Conservation (phyloP, 2,797 vertebrate species). For the Anabacerthia variegaticeps region DNA sequence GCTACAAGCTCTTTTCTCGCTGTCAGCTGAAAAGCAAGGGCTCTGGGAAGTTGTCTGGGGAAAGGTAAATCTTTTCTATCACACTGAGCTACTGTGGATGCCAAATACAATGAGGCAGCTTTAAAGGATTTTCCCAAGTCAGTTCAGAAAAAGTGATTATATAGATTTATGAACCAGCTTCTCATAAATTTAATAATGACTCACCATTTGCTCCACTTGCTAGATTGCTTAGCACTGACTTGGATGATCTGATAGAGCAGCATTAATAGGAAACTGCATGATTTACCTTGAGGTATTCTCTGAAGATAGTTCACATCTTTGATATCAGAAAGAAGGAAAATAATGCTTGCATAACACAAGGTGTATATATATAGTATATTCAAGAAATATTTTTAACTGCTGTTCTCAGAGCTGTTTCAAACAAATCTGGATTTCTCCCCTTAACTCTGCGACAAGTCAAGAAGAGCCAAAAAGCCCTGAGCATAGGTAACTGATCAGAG, state of each 20-base stretch:
- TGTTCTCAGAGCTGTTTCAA: background rate
- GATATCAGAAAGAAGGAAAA: conserved; percentile 22
- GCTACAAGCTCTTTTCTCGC: background rate
- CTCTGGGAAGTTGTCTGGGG: conserved; percentile 33
- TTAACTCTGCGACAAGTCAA: background rate
- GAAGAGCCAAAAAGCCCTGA: background rate
- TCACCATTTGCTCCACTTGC: conserved; percentile 37
- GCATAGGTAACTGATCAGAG: background rate
- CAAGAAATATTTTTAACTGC: background rate
- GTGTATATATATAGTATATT: background rate
- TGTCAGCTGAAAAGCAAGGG: conserved; percentile 44
- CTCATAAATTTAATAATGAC: conserved; percentile 61
- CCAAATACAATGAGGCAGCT: conserved; percentile 48
- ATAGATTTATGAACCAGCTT: conserved; percentile 55
- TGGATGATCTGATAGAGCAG: background rate
- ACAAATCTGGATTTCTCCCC: background rate
- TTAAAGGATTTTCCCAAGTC: conserved; percentile 65
- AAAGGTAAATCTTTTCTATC: conserved; percentile 63
- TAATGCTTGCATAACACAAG: background rate
- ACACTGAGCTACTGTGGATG: conserved; percentile 43
- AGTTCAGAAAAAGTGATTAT: conserved; percentile 63
- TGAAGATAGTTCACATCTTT: background rate
- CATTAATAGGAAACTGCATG: background rate
- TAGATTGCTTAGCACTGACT: conserved; percentile 43
- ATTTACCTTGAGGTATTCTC: conserved; percentile 25